These are phyloP conservation scores for Atherinomorus stipes DNA, from an alignment of 2,113 vertebrate genomes.

Conservation along the genomic window DNA sequence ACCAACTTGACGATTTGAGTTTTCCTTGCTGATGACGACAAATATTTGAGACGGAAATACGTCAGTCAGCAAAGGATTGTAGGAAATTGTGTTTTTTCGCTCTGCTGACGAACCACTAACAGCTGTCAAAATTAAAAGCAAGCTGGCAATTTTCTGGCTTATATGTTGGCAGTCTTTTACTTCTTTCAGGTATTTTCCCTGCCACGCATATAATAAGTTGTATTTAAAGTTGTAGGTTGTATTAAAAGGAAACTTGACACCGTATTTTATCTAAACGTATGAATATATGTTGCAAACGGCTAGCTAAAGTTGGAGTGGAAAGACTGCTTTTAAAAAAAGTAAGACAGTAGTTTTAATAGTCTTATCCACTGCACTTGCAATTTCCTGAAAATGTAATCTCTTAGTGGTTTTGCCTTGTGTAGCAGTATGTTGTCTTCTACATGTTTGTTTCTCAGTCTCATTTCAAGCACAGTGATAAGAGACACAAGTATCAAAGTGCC, in stretches of 20 bases:
- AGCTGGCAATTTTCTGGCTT: neutral
- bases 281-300: neutral
- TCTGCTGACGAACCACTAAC: slow-evolving; percentile 52
- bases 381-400: neutral
- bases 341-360: neutral
- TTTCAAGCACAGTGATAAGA: neutral
- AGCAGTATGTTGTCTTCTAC: neutral
- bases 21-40: neutral
- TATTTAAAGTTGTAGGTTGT: neutral
- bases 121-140: slow-evolving; percentile 24
- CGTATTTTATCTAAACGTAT: neutral
- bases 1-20: neutral
- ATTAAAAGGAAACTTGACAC: neutral
- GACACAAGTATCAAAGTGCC: fast-evolving
- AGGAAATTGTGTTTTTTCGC: slow-evolving; percentile 16
- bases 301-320: neutral
- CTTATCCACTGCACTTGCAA: neutral
- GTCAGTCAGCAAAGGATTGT: neutral
- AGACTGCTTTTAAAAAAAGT: neutral
- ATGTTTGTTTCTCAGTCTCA: neutral
- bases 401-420: neutral
- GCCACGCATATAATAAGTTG: neutral
- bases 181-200: neutral
- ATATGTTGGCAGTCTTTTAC: neutral
- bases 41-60: slow-evolving; percentile 65